Evolutionary conservation across 2,113 vertebrate genomes (phyloP).

Genomic region (Channa maculata): DNA sequence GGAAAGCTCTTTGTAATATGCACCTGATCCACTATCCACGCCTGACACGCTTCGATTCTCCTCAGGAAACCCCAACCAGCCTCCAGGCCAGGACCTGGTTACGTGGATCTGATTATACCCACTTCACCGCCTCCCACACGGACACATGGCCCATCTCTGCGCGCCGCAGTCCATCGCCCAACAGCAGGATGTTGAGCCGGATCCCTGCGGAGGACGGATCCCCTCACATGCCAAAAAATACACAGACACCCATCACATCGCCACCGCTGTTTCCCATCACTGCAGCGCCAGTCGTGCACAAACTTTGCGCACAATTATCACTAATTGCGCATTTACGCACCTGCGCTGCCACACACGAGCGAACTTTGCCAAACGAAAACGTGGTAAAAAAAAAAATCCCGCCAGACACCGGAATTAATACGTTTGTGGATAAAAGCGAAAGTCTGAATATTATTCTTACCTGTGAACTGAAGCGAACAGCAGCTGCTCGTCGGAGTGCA

Average conservation of each 20-base stretch:
- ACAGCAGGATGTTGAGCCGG: not conserved
- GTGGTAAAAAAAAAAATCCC: no score
- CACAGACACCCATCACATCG: not conserved
- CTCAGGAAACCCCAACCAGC: not conserved
- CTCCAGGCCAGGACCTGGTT: not conserved
- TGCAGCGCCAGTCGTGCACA: not conserved
- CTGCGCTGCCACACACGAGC: not conserved
- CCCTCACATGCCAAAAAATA: constrained; percentile 21
- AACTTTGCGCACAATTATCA: constrained; percentile 15
- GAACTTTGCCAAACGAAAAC: constrained; percentile 8
- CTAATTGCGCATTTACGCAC: constrained; percentile 20
- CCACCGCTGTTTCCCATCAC: not conserved
- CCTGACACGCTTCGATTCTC: constrained; percentile 24
- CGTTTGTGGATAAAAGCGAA: not conserved
- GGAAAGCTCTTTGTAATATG: not conserved
- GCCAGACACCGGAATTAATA: no score
- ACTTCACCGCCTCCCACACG: not conserved
- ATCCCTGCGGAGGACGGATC: constrained; percentile 51
- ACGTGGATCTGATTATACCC: no score
- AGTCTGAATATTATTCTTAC: not conserved
- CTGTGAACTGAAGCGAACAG: constrained; percentile 3
- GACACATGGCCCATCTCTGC: not conserved
- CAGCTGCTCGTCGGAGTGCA: not conserved
- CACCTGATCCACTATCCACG: constrained; percentile 3
- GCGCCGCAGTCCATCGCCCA: not conserved